phyloP scores from a whole-genome alignment of 2,888 invertebrate species.

The Blomia tropicalis region DNA sequence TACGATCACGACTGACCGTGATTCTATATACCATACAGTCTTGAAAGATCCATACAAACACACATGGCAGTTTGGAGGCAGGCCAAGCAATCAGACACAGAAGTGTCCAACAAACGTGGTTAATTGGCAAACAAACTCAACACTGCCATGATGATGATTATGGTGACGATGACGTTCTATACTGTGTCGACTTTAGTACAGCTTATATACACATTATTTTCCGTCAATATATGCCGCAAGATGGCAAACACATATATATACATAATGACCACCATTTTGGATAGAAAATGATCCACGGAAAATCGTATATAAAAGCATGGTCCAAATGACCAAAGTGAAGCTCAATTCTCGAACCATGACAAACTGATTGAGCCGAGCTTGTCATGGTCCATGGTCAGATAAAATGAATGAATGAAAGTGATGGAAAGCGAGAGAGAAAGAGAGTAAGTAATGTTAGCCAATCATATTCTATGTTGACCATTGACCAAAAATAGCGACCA shows the following conservation, averaged over 20 bases:
- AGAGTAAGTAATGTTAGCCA: too few species aligned
- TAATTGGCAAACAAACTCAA: slow-evolving; percentile 6
- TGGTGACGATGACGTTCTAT: background rate
- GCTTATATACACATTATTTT: background rate
- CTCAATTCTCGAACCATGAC: background rate
- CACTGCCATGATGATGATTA: background rate
- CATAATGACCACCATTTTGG: too few species aligned
- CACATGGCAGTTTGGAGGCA: background rate
- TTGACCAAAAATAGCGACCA: background rate
- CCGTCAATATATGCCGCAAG: too few species aligned
- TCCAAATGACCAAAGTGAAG: background rate
- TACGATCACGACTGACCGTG: too few species aligned
- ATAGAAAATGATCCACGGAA: background rate
- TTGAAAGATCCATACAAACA: background rate
- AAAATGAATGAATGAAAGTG: too few species aligned
- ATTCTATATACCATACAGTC: background rate
- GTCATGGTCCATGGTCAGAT: background rate
- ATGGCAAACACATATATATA: too few species aligned
- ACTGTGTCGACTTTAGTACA: background rate
- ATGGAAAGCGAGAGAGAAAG: too few species aligned
- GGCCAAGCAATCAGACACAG: background rate
- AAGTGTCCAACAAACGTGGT: background rate
- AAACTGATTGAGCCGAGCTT: background rate
- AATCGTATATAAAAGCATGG: background rate
- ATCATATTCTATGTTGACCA: background rate